Evolutionary conservation across 2,888 invertebrate genomes (phyloP), one percentile per base, ranked within the genome.

Genomic region (Scaptomyza flava): DNA sequence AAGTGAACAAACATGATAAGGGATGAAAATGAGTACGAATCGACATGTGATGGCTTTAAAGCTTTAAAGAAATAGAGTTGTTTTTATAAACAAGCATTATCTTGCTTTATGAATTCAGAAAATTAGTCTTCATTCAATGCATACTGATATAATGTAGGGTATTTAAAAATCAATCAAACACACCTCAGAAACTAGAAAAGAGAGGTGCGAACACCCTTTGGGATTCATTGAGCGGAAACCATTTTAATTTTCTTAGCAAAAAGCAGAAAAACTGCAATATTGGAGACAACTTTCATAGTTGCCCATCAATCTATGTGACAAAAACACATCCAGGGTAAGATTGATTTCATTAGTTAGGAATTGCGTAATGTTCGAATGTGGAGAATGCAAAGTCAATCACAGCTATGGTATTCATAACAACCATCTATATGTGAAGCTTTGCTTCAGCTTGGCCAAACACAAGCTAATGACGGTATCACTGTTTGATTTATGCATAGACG

Each of bases 401-500:
- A n/a, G n/a, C 9, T 30, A 23, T n/a, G 41, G 23, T 33, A 20
- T 23, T 38, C 36, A 14, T 20, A 48, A 34, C 53, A 45, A 38
- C 30, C 45, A 45, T 20, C 7, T 9, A 43, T 50, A 47, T 50
- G 53, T 66, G 58, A 46, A 36, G 9, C 34, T 31, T 9, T 14
- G 2, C 23, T 3, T 6, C 1, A n/a, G 2, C 9, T 9, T 41
- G 14, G 33, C 5, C 3, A 27, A 31, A 14, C 68, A 56, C 68
- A 30, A 60, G 60, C 58, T 61, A 81, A 54, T 64, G 79, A 84
- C 84, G 72, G 45, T 81, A 76, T 78, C 74, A 72, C 59, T 43
- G 38, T 42, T 68, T 73, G 85, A 81, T 84, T 84, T 79, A 82
- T 81, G 71, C 53, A 27, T 20, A 42, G 71, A 56, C 64, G 63